Base-by-base conservation (phyloP, 2,888 invertebrate genomes). In the Antheraea yamamai region DNA sequence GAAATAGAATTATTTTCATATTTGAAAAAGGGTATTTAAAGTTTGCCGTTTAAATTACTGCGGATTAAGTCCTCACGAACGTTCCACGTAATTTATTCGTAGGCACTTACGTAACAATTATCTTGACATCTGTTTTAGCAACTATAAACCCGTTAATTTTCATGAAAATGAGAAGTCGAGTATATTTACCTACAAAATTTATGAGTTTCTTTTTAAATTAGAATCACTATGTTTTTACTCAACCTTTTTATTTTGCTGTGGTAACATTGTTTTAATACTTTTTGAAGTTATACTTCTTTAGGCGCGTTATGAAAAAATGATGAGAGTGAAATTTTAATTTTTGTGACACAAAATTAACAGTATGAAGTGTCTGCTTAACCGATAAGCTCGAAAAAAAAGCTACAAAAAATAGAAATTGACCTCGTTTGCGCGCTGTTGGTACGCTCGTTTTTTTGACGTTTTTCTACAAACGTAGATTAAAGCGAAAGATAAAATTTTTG, bases 1-100 rank as follows among this genome's bases (percentile, higher is more conserved):
- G 73, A 79, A 78, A 79, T 81, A 80, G 77, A 84, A 79, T 83
- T 80, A 82, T 84, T 83, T 85, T 78, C 79, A 73, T 81, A 80
- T 79, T 75, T 70, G 20, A 70, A 35, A 70, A 70, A 39, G 39
- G n/a, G 70, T n/a, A 70, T 70, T 70, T 70, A 70, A 70, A 70
- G 10, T 70, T 70, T 39, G 70, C 70, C 20, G 39, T 70, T 70
- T 70, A 39, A 70, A 70, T 70, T 70, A 70, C 70, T 20, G n/a
- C 70, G 23, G 39, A 70, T 35, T 70, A 70, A 70, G 70, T 70
- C 39, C 70, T 70, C 70, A 70, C 70, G 35, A 39, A 39, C 70
- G 39, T n/a, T 35, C 47, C 7, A 47, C 47, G 70, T 70, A 39
- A 70, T 70, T 70, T 70, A 70, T 70, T 70, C 70, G 39, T 70